Conservation (phyloP, 2,797 vertebrate genomes). For the Sebastes kiyomatsui region DNA sequence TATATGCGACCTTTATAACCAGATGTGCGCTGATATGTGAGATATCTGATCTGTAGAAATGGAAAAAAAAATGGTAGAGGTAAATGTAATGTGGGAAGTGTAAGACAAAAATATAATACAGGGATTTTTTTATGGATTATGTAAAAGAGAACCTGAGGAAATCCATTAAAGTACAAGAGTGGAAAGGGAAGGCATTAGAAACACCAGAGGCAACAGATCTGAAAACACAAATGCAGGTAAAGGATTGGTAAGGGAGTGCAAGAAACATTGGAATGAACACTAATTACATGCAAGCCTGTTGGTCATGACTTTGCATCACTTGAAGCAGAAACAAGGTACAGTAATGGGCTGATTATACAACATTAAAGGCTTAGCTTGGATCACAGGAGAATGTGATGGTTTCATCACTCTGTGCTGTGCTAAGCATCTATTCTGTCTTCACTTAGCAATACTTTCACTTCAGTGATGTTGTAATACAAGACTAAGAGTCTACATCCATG, state of each 20-base stretch:
- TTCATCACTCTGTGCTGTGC: background rate
- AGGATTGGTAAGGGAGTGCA: background rate
- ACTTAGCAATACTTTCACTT: background rate
- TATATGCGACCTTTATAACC: background rate
- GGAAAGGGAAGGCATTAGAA: background rate
- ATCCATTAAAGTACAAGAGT: conserved; percentile 6
- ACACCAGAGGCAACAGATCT: background rate
- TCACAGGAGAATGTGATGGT: background rate
- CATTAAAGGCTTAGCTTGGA: background rate
- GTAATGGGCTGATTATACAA: conserved; percentile 11
- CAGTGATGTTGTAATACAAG: background rate
- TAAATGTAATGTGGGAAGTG: background rate
- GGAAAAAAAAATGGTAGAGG: background rate
- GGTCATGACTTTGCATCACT: background rate
- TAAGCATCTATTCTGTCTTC: background rate
- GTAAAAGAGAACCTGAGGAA: background rate
- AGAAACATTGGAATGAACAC: background rate
- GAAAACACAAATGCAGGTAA: background rate
- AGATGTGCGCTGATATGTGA: background rate
- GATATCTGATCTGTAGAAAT: background rate
- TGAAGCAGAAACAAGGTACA: conserved; percentile 3
- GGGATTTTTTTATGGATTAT: conserved; percentile 11
- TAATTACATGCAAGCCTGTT: background rate
- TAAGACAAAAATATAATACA: conserved; percentile 3
- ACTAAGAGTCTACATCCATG: background rate